Conservation (phyloP, 2,888 invertebrate species). For the Andrena bucephala region DNA sequence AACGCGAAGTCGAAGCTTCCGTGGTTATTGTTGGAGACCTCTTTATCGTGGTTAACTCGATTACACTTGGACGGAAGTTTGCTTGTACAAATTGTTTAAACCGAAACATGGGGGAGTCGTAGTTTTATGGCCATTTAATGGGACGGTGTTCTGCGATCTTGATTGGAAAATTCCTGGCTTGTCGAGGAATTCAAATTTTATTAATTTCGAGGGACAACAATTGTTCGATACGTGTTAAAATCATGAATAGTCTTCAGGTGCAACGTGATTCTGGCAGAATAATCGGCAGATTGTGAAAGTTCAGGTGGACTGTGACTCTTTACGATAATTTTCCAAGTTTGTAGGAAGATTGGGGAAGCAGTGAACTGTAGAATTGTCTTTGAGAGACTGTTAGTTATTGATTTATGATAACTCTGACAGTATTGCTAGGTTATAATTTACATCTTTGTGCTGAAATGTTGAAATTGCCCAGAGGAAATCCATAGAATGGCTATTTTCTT, state of each 20-base stretch:
- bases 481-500: too few species aligned
- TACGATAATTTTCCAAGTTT: conserved; percentile 26
- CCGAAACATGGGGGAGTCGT: neutral
- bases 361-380: conserved; percentile 5
- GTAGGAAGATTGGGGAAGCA: neutral
- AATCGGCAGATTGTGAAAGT: neutral
- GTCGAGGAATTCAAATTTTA: too few species aligned
- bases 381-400: neutral
- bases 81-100: conserved; percentile 45
- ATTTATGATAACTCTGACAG: neutral
- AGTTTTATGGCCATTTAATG: conserved; percentile 2
- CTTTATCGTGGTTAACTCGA: conserved; percentile 55
- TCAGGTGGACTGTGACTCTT: neutral
- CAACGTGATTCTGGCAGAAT: too few species aligned
- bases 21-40: conserved; percentile 49
- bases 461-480: neutral
- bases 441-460: neutral
- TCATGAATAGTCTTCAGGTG: too few species aligned
- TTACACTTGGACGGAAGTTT: conserved; percentile 26
- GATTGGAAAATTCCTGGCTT: neutral
- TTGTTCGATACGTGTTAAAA: too few species aligned
- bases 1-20: conserved; percentile 53
- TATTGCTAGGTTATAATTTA: neutral
- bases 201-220: too few species aligned
- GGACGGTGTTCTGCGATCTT: neutral